Evolutionary conservation across 2,113 vertebrate genomes (phyloP), one percentile per base, ranked within the genome.

Genomic region (Polyodon spathula): DNA sequence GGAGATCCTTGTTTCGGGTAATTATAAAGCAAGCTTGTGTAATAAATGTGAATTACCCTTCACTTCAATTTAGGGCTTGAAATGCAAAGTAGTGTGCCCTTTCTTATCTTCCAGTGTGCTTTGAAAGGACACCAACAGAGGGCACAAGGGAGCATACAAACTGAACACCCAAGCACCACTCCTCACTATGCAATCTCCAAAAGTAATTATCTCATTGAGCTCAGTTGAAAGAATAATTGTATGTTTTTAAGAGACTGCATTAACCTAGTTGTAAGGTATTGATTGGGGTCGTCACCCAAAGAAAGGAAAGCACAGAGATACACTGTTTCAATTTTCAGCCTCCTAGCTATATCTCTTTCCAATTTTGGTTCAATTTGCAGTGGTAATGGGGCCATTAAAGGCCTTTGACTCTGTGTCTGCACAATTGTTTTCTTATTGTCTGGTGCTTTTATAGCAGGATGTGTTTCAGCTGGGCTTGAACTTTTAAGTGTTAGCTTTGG

Each of bases 251-350:
- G 76, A 78, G 74, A 78, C 74, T 68, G 48, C 75, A 86, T 89
- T 89, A 90, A 88, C 86, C 83, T 81, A 75, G 80, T 79, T 88
- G 79, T 83, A 85, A 82, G 78, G 79, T 79, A 88, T 83, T 82
- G 84, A 89, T 86, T 88, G 75, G 63, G 70, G 70, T 81, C 76
- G n/a, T 27, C 75, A 70, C 76, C 73, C 78, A 81, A 78, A 82
- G 71, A 86, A 88, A 86, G 74, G 81, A 81, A 83, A 77, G 75
- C 82, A 81, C 76, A 81, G 80, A 80, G 76, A 73, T 73, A 74
- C 65, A 72, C 64, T 72, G 71, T 78, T 84, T 83, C 80, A 82
- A 86, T 87, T 81, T 78, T 79, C 75, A 71, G 63, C 68, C 73
- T 80, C 61, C 81, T 81, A 80, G 71, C 72, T 83, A 72, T 76